Base-by-base conservation (phyloP, 64 coral and sea anemone genomes). In the Montipora sp. region DNA sequence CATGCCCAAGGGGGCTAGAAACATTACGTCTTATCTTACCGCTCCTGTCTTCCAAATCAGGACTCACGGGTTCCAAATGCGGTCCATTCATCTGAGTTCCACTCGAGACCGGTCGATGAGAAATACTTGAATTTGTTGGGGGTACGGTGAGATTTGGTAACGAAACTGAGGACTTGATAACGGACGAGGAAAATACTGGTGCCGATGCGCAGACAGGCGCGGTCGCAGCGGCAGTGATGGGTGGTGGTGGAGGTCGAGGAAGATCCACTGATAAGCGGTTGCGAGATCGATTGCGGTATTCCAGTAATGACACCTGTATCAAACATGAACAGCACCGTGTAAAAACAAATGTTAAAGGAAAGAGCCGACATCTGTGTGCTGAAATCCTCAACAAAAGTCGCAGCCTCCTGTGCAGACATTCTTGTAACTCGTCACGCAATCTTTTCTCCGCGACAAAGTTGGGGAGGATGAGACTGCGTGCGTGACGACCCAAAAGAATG, bases 281-380 rank as follows among this genome's bases (percentile, higher is more conserved):
- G 1, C 89, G 88, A 19, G 95, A 97, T 36, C 95, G 77, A 79
- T 97, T 97, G 43, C 95, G 95, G 92, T 97, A 97, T 68, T 97
- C 95, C 19, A 97, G 12, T n/a, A 97, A 85, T 43, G 95, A 97
- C 2, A 97, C 92, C 95, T 95, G 66, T 18, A 4, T 53, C 63
- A 82, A 14, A 90, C 12, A 5, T 69, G 53, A 77, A 77, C 23
- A 49, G 58, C 45, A 50, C 9, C 1, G 13, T 20, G 18, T 8
- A 75, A 49, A 65, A 27, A 51, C 48, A 3, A 57, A 6, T 8
- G 53, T 57, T 6, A 57, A 8, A 6, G 0, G 36, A 36, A 36
- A 36, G 36, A 36, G 1, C 36, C 36, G 36, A 36, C 36, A 36
- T 27, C 27, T 36, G 36, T 36, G 36, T 36, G 36, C 36, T 36